Percentiles rank a stretch among this genome's conserved stretches.
Conservation (phyloP, 2,797 vertebrate genomes). For the Varecia variegata region DNA sequence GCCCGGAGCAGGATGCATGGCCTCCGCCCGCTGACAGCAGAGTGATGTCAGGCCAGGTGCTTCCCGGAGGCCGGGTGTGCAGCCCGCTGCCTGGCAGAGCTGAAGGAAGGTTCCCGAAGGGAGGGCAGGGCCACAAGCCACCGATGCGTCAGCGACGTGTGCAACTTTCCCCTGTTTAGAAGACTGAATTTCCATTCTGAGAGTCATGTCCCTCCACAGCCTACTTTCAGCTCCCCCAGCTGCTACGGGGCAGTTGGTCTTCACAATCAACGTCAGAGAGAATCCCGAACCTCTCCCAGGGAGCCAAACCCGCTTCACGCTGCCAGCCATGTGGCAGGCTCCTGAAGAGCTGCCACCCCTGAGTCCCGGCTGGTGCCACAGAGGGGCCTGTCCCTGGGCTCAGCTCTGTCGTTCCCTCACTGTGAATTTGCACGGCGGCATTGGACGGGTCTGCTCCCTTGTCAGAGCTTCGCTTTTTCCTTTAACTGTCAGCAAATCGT, state of each 20-base stretch:
- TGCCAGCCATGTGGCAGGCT: not conserved
- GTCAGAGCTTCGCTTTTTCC: not conserved
- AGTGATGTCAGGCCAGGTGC: slow-evolving; percentile 81
- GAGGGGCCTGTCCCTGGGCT: not conserved
- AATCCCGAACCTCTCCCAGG: not conserved
- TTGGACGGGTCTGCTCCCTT: no score
- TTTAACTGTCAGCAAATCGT: not conserved
- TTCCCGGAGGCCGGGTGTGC: slow-evolving; percentile 79
- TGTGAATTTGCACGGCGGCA: not conserved
- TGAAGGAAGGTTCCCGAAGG: slow-evolving; percentile 35
- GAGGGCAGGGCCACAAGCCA: slow-evolving; percentile 53
- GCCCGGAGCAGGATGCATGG: slow-evolving; percentile 73
- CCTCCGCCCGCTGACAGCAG: slow-evolving; percentile 43
- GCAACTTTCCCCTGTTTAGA: slow-evolving; percentile 44
- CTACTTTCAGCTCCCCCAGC: not conserved
- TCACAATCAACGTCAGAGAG: not conserved
- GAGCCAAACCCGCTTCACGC: not conserved
- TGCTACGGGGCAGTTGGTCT: not conserved
- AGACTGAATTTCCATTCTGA: not conserved
- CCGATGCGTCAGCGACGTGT: slow-evolving; percentile 47
- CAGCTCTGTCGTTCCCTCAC: not conserved
- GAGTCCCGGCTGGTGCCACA: accelerated
- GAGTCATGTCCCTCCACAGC: not conserved
- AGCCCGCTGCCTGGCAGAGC: not conserved
- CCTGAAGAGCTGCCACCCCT: not conserved